A percentile compares a stretch with the other conserved stretches of the same genome.
phyloP scores from a whole-genome alignment of 2,888 invertebrate species.

The Didymodactylos carnosus region DNA sequence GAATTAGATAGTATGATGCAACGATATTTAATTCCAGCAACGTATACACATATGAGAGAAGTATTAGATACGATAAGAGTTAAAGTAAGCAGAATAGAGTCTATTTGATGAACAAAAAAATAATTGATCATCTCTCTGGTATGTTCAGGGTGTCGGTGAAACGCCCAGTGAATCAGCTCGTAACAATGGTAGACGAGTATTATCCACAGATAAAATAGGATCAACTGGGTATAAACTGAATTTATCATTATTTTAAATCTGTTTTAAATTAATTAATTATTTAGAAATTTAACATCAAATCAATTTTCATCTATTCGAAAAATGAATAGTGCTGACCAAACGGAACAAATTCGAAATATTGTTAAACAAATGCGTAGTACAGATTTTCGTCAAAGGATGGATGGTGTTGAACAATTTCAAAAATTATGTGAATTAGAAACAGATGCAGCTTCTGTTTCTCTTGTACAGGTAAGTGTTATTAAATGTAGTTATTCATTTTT shows the following conservation, averaged over 20 bases:
- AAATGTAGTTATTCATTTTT: not conserved
- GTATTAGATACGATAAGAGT: constrained; percentile 49
- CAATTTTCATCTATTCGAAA: not conserved
- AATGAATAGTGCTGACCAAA: not conserved
- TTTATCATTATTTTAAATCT: not conserved
- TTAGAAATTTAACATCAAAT: not conserved
- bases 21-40: constrained; percentile 56
- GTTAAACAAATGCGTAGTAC: constrained; percentile 20
- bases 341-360: not conserved
- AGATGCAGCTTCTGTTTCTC: constrained; percentile 21
- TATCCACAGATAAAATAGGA: not conserved
- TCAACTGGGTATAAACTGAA: not conserved
- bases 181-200: not conserved
- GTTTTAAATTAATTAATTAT: not conserved
- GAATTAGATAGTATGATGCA: constrained; percentile 55
- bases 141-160: not conserved
- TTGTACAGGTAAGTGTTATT: constrained; percentile 24
- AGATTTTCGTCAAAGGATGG: constrained; percentile 29
- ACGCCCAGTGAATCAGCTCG: constrained; percentile 10
- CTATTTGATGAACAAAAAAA: not conserved
- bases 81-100: constrained; percentile 21
- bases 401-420: constrained; percentile 25
- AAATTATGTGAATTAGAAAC: constrained; percentile 26
- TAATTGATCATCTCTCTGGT: not conserved
- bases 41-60: constrained; percentile 63